Evolutionary conservation across 2,113 vertebrate genomes (phyloP).

Genomic region (Marmota flaviventris): DNA sequence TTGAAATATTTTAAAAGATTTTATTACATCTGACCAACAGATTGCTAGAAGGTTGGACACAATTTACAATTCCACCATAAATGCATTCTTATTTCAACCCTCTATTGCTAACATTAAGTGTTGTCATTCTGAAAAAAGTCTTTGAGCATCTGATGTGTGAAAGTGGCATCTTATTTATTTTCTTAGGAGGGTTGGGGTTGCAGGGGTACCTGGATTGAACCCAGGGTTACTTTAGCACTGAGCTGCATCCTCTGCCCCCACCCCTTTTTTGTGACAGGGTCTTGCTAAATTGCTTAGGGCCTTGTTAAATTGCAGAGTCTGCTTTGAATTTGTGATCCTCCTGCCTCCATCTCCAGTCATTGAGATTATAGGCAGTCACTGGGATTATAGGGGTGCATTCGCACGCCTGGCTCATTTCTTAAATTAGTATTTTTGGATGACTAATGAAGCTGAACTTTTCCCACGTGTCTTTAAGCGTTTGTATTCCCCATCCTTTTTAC

Average conservation of each 20-base stretch:
- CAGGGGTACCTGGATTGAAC: too few species aligned
- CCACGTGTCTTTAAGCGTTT: neutral
- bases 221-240: too few species aligned
- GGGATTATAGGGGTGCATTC: too few species aligned
- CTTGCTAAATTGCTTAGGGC: too few species aligned
- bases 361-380: too few species aligned
- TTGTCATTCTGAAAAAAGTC: neutral
- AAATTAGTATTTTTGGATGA: slow-evolving; percentile 42
- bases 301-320: too few species aligned
- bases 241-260: too few species aligned
- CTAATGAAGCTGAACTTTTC: neutral
- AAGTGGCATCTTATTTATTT: neutral
- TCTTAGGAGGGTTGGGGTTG: too few species aligned
- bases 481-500: neutral
- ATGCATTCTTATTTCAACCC: slow-evolving; percentile 2
- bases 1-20: slow-evolving; percentile 22
- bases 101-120: neutral
- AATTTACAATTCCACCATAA: neutral
- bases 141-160: neutral
- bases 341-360: too few species aligned
- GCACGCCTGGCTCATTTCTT: too few species aligned
- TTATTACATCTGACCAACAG: slow-evolving; percentile 9
- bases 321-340: too few species aligned
- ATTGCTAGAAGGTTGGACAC: neutral
- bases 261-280: too few species aligned